These are phyloP conservation scores for Schlechtendalia chinensis DNA, from an alignment of 1,140 invertebrate species.

Conservation along the genomic window DNA sequence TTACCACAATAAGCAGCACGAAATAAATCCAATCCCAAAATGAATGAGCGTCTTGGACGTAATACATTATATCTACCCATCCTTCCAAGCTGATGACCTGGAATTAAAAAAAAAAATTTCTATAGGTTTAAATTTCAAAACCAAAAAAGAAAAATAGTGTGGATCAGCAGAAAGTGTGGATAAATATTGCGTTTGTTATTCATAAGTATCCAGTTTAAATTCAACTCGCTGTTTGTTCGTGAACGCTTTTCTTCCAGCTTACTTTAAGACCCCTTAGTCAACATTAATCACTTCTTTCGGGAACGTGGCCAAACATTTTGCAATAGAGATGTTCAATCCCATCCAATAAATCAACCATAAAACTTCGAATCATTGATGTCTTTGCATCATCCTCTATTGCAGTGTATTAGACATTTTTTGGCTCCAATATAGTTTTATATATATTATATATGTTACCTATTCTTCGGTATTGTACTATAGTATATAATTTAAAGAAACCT, in stretches of 20 bases:
- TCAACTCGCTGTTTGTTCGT: not conserved
- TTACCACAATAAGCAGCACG: constrained; percentile 97
- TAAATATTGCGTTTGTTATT: not conserved
- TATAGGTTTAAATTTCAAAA: not conserved
- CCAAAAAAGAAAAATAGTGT: not conserved
- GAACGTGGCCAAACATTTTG: constrained; percentile 35
- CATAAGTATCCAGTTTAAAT: constrained; percentile 17
- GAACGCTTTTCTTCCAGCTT: constrained; percentile 5
- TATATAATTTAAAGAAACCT: not conserved
- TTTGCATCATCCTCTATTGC: constrained; percentile 9
- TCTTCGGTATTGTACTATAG: not conserved
- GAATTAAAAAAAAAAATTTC: constrained; percentile 54
- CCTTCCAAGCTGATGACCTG: constrained; percentile 83
- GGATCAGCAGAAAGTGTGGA: too few species aligned
- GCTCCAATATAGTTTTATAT: not conserved
- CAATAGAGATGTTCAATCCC: constrained; percentile 28
- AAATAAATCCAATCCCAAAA: constrained; percentile 99
- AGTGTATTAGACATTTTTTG: constrained; percentile 31
- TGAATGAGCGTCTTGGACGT: constrained; percentile 98
- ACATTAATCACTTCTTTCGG: constrained; percentile 28
- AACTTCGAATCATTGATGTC: constrained; percentile 38
- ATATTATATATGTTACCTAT: not conserved
- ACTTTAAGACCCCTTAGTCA: constrained; percentile 9
- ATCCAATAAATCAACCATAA: constrained; percentile 17
- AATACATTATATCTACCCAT: constrained; percentile 99